Evolutionary conservation across 2,113 vertebrate species (phyloP).

Genomic region (Malurus melanocephalus): DNA sequence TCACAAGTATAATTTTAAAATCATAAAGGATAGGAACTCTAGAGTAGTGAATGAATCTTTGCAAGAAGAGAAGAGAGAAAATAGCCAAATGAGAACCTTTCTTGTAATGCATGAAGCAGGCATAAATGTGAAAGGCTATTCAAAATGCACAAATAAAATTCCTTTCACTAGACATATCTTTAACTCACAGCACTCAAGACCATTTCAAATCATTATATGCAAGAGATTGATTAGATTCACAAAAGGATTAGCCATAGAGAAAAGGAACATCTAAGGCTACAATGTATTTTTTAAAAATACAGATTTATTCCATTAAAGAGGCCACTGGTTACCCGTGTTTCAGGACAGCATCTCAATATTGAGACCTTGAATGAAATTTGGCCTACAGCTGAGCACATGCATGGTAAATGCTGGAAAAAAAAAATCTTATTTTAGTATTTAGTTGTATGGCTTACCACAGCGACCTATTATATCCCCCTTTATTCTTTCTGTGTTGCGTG

Average conservation of each 20-base stretch:
- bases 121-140: not conserved
- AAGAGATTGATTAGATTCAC: not conserved
- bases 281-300: not conserved
- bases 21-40: not conserved
- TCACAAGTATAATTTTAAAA: not conserved
- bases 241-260: not conserved
- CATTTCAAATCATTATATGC: not conserved
- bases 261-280: not conserved
- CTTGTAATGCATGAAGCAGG: not conserved
- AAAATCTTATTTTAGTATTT: not conserved
- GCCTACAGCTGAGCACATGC: fast-evolving
- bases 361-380: not conserved
- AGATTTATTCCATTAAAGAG: not conserved
- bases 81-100: not conserved
- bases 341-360: not conserved
- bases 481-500: not conserved
- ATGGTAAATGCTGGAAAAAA: not conserved
- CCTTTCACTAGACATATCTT: not conserved
- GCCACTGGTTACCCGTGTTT: not conserved
- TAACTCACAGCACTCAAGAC: not conserved
- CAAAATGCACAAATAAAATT: not conserved
- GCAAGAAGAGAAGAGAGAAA: not conserved
- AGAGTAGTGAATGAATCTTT: not conserved
- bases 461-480: not conserved
- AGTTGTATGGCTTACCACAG: not conserved